Conservation (phyloP, 2,888 invertebrate genomes). For the Myopa testacea region DNA sequence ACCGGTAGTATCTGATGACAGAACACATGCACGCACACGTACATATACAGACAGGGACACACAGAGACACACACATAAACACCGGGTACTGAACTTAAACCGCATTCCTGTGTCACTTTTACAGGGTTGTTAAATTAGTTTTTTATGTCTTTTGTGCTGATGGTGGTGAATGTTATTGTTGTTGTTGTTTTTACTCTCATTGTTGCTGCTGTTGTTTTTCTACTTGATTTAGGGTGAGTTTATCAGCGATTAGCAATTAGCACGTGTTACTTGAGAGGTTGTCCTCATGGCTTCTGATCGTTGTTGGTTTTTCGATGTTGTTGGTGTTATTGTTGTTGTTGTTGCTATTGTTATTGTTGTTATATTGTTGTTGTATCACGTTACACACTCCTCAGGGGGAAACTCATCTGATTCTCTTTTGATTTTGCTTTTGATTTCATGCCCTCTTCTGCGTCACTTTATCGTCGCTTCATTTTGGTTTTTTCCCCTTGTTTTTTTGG, state of each 20-base stretch:
- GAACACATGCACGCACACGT: not conserved
- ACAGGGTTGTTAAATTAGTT: slow-evolving; percentile 24
- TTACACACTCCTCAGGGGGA: not conserved
- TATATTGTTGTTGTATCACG: too few relatives aligned
- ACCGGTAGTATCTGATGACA: slow-evolving; percentile 19
- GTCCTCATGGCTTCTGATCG: not conserved
- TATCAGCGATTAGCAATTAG: slow-evolving; percentile 37
- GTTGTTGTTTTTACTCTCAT: too few relatives aligned
- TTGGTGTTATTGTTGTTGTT: not conserved
- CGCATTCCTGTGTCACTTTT: not conserved
- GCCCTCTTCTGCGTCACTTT: not conserved
- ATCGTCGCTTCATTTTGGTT: not conserved
- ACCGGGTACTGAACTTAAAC: not conserved
- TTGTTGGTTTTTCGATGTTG: slow-evolving; percentile 7
- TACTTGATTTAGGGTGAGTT: slow-evolving; percentile 6
- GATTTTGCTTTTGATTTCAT: not conserved
- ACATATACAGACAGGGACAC: not conserved
- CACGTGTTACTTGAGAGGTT: slow-evolving; percentile 30
- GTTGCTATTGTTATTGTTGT: not conserved
- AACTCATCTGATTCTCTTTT: not conserved
- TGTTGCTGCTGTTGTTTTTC: not conserved
- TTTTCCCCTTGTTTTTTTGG: not conserved
- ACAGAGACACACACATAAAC: not conserved
- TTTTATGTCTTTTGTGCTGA: slow-evolving; percentile 16
- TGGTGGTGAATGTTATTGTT: too few relatives aligned